Conservation (phyloP, 2,888 invertebrate genomes). For the Masnerella sp. region DNA sequence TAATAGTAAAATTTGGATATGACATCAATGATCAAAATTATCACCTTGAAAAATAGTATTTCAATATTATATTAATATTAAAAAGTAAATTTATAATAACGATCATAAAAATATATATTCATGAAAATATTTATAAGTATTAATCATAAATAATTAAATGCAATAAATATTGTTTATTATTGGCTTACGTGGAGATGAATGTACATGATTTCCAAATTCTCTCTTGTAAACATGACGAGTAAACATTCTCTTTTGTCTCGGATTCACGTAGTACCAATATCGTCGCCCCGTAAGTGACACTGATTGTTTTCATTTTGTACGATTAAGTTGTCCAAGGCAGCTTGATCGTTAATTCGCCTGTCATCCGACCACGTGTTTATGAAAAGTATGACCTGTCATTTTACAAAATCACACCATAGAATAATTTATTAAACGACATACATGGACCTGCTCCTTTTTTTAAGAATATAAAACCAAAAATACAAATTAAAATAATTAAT, state of each 20-base stretch:
- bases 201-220: background rate
- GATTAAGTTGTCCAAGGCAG: constrained; percentile 40
- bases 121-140: too few species aligned
- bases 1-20: too few species aligned
- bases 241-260: constrained; percentile 30
- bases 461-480: too few species aligned
- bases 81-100: too few species aligned
- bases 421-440: constrained; percentile 10
- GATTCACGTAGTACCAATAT: constrained; percentile 22
- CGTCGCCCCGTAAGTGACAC: constrained; percentile 38
- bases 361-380: constrained; percentile 25
- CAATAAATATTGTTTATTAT: too few species aligned
- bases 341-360: constrained; percentile 33
- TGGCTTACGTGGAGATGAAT: too few species aligned
- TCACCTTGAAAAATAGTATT: too few species aligned
- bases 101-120: too few species aligned
- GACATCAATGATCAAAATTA: too few species aligned
- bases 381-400: constrained; percentile 35
- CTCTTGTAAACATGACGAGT: constrained; percentile 3
- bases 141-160: too few species aligned
- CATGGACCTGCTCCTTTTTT: too few species aligned
- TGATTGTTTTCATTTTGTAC: constrained; percentile 46
- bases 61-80: too few species aligned
- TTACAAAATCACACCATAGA: constrained; percentile 20
- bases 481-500: background rate